Percentiles rank a stretch among this genome's conserved stretches.
These are phyloP conservation scores for Atlantisia rogersi DNA, from an alignment of 2,113 vertebrate species.

Conservation along the genomic window DNA sequence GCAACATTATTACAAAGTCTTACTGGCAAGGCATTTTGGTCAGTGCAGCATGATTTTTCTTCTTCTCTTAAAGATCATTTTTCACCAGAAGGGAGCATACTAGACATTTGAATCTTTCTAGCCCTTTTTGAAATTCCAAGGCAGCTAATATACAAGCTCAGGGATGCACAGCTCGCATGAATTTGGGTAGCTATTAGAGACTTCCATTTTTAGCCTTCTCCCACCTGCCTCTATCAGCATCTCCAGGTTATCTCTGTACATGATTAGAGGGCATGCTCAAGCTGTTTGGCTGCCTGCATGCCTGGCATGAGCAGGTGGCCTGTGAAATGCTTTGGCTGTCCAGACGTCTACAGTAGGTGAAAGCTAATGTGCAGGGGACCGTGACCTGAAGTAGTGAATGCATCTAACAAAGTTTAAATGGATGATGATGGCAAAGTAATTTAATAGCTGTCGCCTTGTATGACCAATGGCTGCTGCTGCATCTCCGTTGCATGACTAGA, in stretches of 20 bases:
- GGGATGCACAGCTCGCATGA: background rate
- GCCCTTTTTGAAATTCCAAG: background rate
- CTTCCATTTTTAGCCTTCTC: background rate
- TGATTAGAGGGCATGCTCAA: accelerated
- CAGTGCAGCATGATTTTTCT: background rate
- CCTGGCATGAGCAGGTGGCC: background rate
- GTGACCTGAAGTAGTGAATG: background rate
- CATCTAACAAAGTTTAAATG: background rate
- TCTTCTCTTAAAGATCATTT: background rate
- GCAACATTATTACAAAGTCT: background rate
- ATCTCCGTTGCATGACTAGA: background rate
- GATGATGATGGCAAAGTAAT: background rate
- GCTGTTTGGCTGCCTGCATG: background rate
- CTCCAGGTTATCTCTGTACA: background rate
- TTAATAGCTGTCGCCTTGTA: background rate
- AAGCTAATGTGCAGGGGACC: background rate
- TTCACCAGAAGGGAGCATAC: background rate
- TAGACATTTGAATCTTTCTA: background rate
- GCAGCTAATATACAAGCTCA: background rate
- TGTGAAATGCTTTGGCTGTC: background rate
- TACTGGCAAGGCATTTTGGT: background rate
- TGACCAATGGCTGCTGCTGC: background rate
- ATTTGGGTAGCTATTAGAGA: background rate
- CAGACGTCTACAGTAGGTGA: background rate
- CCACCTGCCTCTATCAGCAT: background rate